These are phyloP conservation scores for Nothura maculosa DNA, from an alignment of 2,797 vertebrate genomes.

Conservation along the genomic window DNA sequence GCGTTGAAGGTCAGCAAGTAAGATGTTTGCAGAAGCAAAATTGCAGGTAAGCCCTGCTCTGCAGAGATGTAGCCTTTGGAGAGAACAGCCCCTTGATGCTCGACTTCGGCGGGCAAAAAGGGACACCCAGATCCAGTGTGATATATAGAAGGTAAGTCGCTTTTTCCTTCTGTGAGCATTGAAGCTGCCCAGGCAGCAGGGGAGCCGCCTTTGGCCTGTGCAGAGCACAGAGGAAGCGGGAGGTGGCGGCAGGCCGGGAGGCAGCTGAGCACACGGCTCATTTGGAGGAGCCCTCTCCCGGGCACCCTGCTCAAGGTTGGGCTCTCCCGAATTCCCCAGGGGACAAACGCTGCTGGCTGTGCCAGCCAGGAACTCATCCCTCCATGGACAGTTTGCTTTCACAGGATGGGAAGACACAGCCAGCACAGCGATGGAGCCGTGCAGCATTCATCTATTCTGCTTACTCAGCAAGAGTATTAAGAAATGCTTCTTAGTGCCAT, in stretches of 20 bases:
- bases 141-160: not conserved
- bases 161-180: not conserved
- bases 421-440: not conserved
- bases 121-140: not conserved
- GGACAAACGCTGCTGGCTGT: not conserved
- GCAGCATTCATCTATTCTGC: not conserved
- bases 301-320: not conserved
- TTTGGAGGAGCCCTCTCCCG: not conserved
- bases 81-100: not conserved
- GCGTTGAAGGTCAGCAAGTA: constrained; percentile 28
- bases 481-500: not conserved
- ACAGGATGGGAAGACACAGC: not conserved
- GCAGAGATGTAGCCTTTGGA: rapidly evolving
- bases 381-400: not conserved
- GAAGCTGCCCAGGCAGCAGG: not conserved
- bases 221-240: not conserved
- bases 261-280: not conserved
- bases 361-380: not conserved
- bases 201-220: not conserved
- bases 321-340: not conserved
- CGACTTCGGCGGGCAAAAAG: not conserved
- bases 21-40: not conserved
- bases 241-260: rapidly evolving
- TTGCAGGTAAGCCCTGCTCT: not conserved
- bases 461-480: not conserved